Evolutionary conservation across 2,797 vertebrate genomes (phyloP), one percentile per base, ranked within the genome.

Genomic region (Pelodytes ibericus): DNA sequence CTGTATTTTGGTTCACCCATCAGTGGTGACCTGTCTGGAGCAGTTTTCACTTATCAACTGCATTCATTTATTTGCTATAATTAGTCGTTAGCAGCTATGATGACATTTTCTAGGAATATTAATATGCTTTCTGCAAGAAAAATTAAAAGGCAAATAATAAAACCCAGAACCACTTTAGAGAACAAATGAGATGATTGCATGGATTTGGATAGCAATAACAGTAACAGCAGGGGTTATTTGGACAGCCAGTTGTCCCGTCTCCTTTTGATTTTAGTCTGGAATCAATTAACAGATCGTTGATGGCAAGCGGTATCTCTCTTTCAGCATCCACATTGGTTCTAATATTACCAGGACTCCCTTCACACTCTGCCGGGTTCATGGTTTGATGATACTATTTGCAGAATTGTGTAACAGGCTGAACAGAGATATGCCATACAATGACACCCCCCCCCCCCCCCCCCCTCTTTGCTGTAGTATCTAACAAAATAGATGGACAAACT

Each of bases 231-330:
- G 44, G 18, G 10, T 53, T 75, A 56, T 30, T 49, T 44, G 57
- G 27, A 41, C 11, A 61, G 27, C 49, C 58, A 41, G 41, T 41
- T 63, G 59, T 29, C 47, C 30, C 44, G 25, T 71, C n/a, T 68
- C 51, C 24, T 41, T 16, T 39, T 53, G 6, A 53, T 31, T 18
- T 15, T 29, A 8, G 22, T 76, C 74, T 76, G 74, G 74, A 71
- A 70, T 57, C 66, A 63, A 76, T 76, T 71, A 76, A 30, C 59
- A 20, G 74, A 20, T 56, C 26, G 20, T 24, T 53, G 3, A 53
- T 24, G n/a, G 3, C 49, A 24, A n/a, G n/a, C n/a, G n/a, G n/a
- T n/a, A n/a, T n/a, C n/a, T n/a, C n/a, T n/a, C n/a, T n/a, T n/a
- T n/a, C n/a, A n/a, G n/a, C n/a, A n/a, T n/a, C n/a, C n/a, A n/a